A percentile compares a stretch with the other conserved stretches of the same genome.
These are phyloP conservation scores for Neodiprion fabricii DNA, from an alignment of 1,140 invertebrate species.

Conservation along the genomic window DNA sequence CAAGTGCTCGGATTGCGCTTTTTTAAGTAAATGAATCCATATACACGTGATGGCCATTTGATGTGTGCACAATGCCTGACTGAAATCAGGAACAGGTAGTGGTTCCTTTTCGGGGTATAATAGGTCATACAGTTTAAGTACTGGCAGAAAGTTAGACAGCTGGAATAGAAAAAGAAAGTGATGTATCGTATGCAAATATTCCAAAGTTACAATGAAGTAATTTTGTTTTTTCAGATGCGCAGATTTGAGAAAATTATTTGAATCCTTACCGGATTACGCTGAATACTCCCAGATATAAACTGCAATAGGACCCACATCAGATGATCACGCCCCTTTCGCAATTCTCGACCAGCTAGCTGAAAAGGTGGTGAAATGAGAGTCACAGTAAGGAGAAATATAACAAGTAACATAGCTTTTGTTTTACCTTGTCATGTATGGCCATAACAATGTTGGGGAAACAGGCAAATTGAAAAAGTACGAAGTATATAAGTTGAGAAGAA, in stretches of 20 bases:
- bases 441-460: slow-evolving; percentile 92
- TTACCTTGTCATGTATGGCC: slow-evolving; percentile 84
- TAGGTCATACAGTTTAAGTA: slow-evolving; percentile 90
- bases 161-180: slow-evolving; percentile 52
- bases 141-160: slow-evolving; percentile 87
- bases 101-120: slow-evolving; percentile 92
- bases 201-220: not conserved
- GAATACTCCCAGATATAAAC: slow-evolving; percentile 96
- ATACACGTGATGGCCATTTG: slow-evolving; percentile 95
- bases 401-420: slow-evolving; percentile 26
- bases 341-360: slow-evolving; percentile 77
- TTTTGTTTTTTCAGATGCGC: not conserved
- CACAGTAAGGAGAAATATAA: not conserved
- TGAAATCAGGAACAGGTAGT: slow-evolving; percentile 87
- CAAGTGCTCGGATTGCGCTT: slow-evolving; percentile 84
- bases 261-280: slow-evolving; percentile 82
- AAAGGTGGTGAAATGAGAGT: not conserved
- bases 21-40: slow-evolving; percentile 95
- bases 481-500: slow-evolving; percentile 94
- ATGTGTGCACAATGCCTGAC: slow-evolving; percentile 84
- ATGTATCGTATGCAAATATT: slow-evolving; percentile 26
- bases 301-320: slow-evolving; percentile 98
- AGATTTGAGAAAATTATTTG: slow-evolving; percentile 2
- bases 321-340: slow-evolving; percentile 90
- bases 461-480: slow-evolving; percentile 93